Percentiles rank a stretch among this genome's conserved stretches.
Evolutionary conservation across 2,113 vertebrate genomes (phyloP).

Genomic region (Amia ocellicauda): DNA sequence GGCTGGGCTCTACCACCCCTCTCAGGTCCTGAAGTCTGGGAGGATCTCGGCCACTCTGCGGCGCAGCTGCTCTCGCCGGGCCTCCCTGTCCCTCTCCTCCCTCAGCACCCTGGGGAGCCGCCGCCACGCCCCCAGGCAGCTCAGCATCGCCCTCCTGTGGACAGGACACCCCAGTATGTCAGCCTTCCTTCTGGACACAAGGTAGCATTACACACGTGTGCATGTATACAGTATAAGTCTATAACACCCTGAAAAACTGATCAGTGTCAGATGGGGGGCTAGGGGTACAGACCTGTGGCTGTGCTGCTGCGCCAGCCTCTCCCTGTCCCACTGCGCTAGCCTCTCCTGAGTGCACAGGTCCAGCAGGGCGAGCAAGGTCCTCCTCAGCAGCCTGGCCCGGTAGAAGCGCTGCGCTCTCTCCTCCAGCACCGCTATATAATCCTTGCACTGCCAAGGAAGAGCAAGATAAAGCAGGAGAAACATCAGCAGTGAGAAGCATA

Average conservation of each 20-base stretch:
- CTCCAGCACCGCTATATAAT: slow-evolving; percentile 54
- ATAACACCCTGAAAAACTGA: no score
- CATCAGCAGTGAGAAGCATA: no score
- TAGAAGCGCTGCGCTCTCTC: slow-evolving; percentile 47
- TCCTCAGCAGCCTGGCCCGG: slow-evolving; percentile 57
- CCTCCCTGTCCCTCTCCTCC: slow-evolving; percentile 70
- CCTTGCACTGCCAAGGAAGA: slow-evolving; percentile 55
- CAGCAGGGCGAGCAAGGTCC: slow-evolving; percentile 66
- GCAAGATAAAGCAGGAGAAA: no score
- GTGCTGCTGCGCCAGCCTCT: slow-evolving; percentile 64
- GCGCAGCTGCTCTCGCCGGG: slow-evolving; percentile 68
- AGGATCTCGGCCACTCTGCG: slow-evolving; percentile 82
- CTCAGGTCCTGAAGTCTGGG: slow-evolving; percentile 68
- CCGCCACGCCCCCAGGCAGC: slow-evolving; percentile 71
- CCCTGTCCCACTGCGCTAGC: slow-evolving; percentile 49
- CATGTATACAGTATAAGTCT: neutral
- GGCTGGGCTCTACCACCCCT: neutral
- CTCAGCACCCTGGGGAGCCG: slow-evolving; percentile 60
- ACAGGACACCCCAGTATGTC: neutral
- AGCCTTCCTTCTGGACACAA: no score
- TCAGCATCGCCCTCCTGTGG: slow-evolving; percentile 62
- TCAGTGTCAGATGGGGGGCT: no score
- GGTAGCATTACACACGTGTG: slow-evolving; percentile 31
- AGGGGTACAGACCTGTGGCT: slow-evolving; percentile 69
- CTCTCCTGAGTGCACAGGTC: slow-evolving; percentile 57